Base-by-base conservation (phyloP, 23 tunicate genomes). In the Clavelina lepadiformis region DNA sequence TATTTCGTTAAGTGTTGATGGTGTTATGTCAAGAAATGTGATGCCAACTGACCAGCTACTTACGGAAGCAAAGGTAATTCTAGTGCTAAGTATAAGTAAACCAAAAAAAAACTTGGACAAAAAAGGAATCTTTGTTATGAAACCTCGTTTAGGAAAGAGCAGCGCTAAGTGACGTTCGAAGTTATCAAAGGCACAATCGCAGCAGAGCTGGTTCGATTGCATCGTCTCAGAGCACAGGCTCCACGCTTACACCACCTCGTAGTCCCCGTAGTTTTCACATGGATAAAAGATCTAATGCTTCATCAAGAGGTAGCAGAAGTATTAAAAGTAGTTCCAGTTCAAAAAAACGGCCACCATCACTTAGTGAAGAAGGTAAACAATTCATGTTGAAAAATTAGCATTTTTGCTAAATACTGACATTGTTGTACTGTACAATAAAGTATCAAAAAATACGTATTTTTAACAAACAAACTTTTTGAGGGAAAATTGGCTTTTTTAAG, bases 171-270 rank as follows among this genome's bases (percentile, higher is more conserved):
- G 15, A 15, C 49, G 49, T 15, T 44, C 49, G 13, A 5, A 2
- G 35, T 20, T 25, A 55, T 7, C 50, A 41, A 51, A 47, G 46
- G 11, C 58, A 72, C 5, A 30, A 33, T 3, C 28, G 68, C 27
- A 84, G 93, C 28, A 44, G 46, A n/a, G 83, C 82, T 30, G 72
- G 57, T 3, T 84, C 93, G 1, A 33, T 71, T 15, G 83, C 81
- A 38, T 84, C 93, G 11, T 84, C 93, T 25, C 85, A 61, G 46
- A 68, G 68, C 66, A 84, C 93, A 7, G 77, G 82, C 37, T 84
- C 93, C 2, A 84, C 93, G 6, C 35, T 84, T 2, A 84, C 93
- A 24, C 93, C 93, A 6, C 82, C 93, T 25, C 68, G 69, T 3
- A 55, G 67, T 27, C 88, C 61, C 27, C 46, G 52, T 5, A 51